Evolutionary conservation across 1,140 invertebrate genomes (phyloP).

Genomic region (Drosophila triauraria): DNA sequence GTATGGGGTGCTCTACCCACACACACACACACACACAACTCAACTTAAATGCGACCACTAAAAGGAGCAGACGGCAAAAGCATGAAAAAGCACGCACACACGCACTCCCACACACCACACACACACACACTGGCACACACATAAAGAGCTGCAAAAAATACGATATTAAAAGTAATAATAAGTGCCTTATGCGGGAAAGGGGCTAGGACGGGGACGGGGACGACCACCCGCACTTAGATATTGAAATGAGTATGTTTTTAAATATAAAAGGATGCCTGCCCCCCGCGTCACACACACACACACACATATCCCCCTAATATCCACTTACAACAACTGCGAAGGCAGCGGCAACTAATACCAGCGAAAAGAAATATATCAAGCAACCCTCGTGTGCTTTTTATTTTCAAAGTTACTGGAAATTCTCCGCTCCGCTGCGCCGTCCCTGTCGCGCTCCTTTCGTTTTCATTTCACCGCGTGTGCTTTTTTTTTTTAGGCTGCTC

Average conservation of each 20-base stretch:
- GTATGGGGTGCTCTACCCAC: not conserved
- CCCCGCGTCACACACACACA: slow-evolving; percentile 28
- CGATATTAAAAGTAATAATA: slow-evolving; percentile 84
- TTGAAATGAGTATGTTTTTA: slow-evolving; percentile 81
- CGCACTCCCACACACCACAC: slow-evolving; percentile 27
- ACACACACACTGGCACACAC: slow-evolving; percentile 17
- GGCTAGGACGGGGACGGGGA: not conserved
- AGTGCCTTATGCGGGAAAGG: slow-evolving; percentile 58
- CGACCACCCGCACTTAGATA: slow-evolving; percentile 72
- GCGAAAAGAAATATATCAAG: slow-evolving; percentile 78
- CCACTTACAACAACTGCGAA: slow-evolving; percentile 75
- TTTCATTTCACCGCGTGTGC: slow-evolving; percentile 47
- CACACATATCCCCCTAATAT: slow-evolving; percentile 50
- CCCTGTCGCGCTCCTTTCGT: slow-evolving; percentile 51
- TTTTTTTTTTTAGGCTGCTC: slow-evolving; percentile 34
- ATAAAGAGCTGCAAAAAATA: slow-evolving; percentile 34
- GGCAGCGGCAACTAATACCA: slow-evolving; percentile 35
- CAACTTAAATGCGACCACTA: slow-evolving; percentile 67
- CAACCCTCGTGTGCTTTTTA: slow-evolving; percentile 77
- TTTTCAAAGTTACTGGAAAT: slow-evolving; percentile 63
- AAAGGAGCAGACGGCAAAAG: slow-evolving; percentile 54
- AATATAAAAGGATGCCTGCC: slow-evolving; percentile 79
- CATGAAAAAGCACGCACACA: slow-evolving; percentile 51
- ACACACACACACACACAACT: slow-evolving; percentile 22
- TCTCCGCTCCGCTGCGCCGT: not conserved